Conservation (phyloP, 2,888 invertebrate species). For the Auanema freiburgensis region DNA sequence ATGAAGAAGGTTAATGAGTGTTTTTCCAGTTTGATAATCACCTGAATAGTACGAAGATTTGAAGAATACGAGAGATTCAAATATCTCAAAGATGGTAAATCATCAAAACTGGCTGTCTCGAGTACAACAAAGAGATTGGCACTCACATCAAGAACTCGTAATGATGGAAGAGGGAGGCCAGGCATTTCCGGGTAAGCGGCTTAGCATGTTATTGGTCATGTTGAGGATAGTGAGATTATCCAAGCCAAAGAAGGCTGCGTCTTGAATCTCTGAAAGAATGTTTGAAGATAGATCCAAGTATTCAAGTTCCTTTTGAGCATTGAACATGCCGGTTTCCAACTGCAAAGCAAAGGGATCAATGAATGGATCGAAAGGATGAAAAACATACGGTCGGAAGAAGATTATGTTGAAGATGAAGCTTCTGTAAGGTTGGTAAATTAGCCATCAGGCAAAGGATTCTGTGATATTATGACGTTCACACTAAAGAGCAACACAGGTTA, state of each 20-base stretch:
- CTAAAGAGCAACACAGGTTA: too few species aligned
- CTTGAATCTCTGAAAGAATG: constrained; percentile 42
- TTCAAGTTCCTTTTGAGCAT: constrained; percentile 30
- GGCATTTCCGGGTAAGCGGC: constrained; percentile 37
- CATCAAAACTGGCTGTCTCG: constrained; percentile 46
- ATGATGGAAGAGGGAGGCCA: constrained; percentile 39
- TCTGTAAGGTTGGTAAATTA: constrained; percentile 22
- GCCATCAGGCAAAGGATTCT: constrained; percentile 18
- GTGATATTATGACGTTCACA: too few species aligned
- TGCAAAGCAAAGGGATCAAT: constrained; percentile 17
- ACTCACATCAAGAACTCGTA: constrained; percentile 32
- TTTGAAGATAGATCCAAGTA: constrained; percentile 36
- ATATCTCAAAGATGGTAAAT: constrained; percentile 30
- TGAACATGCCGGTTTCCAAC: constrained; percentile 47
- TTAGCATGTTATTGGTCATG: constrained; percentile 35
- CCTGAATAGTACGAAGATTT: constrained; percentile 39
- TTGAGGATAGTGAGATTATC: constrained; percentile 32
- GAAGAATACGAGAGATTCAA: constrained; percentile 37
- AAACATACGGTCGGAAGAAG: constrained; percentile 35
- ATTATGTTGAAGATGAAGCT: constrained; percentile 28
- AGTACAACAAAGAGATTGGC: constrained; percentile 40
- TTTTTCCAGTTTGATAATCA: too few species aligned
- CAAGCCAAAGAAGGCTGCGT: constrained; percentile 36
- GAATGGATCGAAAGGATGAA: background rate
- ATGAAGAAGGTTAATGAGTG: background rate